Evolutionary conservation across 2,888 invertebrate genomes (phyloP).

Genomic region (Nasonia oneida): DNA sequence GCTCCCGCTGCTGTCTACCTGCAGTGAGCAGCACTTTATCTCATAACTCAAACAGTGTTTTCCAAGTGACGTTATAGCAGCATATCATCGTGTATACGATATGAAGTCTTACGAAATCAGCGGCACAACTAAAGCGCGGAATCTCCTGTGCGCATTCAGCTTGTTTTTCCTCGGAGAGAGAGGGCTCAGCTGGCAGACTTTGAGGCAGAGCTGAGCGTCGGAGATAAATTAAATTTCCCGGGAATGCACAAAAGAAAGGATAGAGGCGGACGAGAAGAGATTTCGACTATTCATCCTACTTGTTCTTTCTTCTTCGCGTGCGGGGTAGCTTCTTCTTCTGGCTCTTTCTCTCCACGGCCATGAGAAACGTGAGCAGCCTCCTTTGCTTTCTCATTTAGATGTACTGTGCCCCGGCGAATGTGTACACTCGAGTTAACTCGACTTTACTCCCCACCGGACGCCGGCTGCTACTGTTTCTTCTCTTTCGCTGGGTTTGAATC

Average conservation of each 20-base stretch:
- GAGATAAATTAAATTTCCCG: slow-evolving; percentile 55
- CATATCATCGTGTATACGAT: background rate
- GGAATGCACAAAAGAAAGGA: slow-evolving; percentile 47
- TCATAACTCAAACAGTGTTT: slow-evolving; percentile 31
- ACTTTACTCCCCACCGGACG: slow-evolving; percentile 29
- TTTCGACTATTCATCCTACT: slow-evolving; percentile 49
- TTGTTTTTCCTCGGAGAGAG: slow-evolving; percentile 22
- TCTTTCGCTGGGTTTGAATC: background rate
- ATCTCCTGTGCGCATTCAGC: slow-evolving; percentile 14
- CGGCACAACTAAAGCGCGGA: slow-evolving; percentile 17
- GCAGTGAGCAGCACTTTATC: background rate
- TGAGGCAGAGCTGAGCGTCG: slow-evolving; percentile 1
- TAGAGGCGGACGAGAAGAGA: slow-evolving; percentile 38
- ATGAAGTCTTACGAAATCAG: slow-evolving; percentile 43
- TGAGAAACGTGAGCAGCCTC: background rate
- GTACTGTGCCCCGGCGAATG: slow-evolving; percentile 19
- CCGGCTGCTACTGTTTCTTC: background rate
- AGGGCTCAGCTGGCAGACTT: slow-evolving; percentile 4
- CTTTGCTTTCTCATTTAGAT: slow-evolving; percentile 54
- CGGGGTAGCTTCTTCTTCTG: background rate
- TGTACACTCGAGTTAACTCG: slow-evolving; percentile 47
- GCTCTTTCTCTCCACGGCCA: background rate
- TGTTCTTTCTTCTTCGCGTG: slow-evolving; percentile 36
- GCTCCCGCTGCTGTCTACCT: background rate
- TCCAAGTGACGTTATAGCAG: background rate